Evolutionary conservation across 2,797 vertebrate genomes (phyloP), one percentile per base, ranked within the genome.

Genomic region (Prunella strophiata): DNA sequence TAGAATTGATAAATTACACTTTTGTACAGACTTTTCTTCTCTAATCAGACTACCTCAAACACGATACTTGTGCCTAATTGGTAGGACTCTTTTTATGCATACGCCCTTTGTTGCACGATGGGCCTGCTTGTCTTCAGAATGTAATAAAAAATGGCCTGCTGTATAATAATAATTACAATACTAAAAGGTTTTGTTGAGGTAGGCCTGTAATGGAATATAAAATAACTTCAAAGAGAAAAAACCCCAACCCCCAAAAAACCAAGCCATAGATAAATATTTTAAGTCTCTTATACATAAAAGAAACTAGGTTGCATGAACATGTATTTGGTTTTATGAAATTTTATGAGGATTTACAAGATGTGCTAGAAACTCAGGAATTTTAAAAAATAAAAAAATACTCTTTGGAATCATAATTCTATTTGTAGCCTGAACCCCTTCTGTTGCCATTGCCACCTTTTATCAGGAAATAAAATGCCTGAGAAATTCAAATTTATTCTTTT

Each of bases 171-270:
- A 40, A 17, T 40, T n/a, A 6, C 17, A 26, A 7, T 67, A 36
- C 21, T 62, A 43, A 36, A 70, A 70, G 23, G 7, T 68, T 29
- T 48, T 85, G 25, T 51, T 82, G 45, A 20, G 18, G 6, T 63
- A 79, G 38, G 25, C 25, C 25, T 5, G 2, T 32, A 59, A 50
- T 45, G 19, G 34, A 75, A 40, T 55, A 55, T 52, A 68, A 61
- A 81, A 47, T 20, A 75, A n/a, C n/a, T 75, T 87, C 3, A 34
- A 47, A 55, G 21, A 57, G 32, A 1, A 29, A 25, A 23, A 51
- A 50, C 16, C 0, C 3, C 6, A 40, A 71, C 26, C 5, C 23
- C 5, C 3, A n/a, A 40, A 30, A 65, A 10, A 1, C 11, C 13
- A 19, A 68, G 76, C 38, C 21, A 14, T 75, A 20, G 9, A 16